These are phyloP conservation scores for Protaetia brevitarsis DNA, from an alignment of 1,140 invertebrate species.

Conservation along the genomic window DNA sequence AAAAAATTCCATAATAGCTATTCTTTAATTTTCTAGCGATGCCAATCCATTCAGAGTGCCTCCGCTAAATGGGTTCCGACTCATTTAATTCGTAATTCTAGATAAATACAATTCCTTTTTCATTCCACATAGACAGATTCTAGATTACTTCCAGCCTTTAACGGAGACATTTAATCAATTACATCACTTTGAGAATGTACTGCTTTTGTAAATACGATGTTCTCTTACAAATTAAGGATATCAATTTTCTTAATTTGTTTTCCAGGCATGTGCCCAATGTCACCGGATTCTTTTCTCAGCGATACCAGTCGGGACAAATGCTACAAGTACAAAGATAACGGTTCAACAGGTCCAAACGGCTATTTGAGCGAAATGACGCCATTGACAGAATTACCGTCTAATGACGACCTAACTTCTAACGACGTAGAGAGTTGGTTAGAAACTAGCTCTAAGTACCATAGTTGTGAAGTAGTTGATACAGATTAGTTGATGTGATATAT, in stretches of 20 bases:
- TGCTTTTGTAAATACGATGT: no score
- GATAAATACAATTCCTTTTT: not conserved
- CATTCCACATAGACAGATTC: not conserved
- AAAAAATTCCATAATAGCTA: not conserved
- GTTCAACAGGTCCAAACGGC: constrained; percentile 41
- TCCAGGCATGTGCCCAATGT: constrained; percentile 39
- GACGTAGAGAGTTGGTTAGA: constrained; percentile 68
- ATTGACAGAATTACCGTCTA: constrained; percentile 60
- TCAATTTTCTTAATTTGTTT: constrained; percentile 14
- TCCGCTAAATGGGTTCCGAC: not conserved
- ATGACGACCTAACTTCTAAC: constrained; percentile 61
- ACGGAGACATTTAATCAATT: not conserved
- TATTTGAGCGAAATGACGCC: constrained; percentile 55
- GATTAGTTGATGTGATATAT: constrained; percentile 46
- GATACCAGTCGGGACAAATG: constrained; percentile 48
- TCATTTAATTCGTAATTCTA: not conserved
- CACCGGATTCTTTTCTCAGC: constrained; percentile 46
- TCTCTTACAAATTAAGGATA: no score
- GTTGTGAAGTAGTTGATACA: constrained; percentile 65
- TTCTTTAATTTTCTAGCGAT: not conserved
- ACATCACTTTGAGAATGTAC: not conserved
- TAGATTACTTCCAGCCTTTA: not conserved
- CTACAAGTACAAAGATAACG: constrained; percentile 46
- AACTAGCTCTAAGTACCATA: constrained; percentile 71
- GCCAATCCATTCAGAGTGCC: not conserved